Evolutionary conservation across 2,797 vertebrate genomes (phyloP).

Genomic region (Sebastes baramenuke): DNA sequence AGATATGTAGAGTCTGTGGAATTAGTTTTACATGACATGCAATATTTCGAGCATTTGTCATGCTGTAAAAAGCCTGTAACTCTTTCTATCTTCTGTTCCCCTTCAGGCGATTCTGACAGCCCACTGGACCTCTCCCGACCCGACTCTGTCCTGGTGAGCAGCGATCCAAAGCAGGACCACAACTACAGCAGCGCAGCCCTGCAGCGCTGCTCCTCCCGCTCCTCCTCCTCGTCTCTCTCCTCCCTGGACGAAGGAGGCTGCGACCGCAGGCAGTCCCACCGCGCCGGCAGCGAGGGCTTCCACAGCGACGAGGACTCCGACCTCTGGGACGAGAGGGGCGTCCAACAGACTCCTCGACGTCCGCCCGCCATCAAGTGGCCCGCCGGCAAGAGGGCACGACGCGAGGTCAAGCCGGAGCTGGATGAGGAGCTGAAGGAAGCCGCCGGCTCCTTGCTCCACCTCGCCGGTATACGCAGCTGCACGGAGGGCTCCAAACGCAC

Average conservation of each 20-base stretch:
- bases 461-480: constrained; percentile 94
- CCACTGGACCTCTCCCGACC: constrained; percentile 86
- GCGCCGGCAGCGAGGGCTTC: constrained; percentile 93
- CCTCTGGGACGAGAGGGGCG: constrained; percentile 81
- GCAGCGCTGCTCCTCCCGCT: constrained; percentile 90
- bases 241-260: constrained; percentile 92
- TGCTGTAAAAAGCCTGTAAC: not conserved
- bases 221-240: constrained; percentile 88
- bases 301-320: constrained; percentile 96
- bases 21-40: not conserved
- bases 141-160: constrained; percentile 85
- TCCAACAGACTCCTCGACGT: constrained; percentile 67
- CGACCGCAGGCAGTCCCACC: constrained; percentile 86
- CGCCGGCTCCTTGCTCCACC: constrained; percentile 95
- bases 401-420: constrained; percentile 89
- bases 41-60: not conserved
- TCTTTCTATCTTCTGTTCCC: not conserved
- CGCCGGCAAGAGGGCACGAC: constrained; percentile 81
- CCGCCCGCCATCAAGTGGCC: constrained; percentile 78
- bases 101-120: constrained; percentile 81
- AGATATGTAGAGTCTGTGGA: not conserved
- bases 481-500: constrained; percentile 91
- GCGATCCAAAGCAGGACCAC: constrained; percentile 96
- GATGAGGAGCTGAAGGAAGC: constrained; percentile 99
- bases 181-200: constrained; percentile 95